A percentile compares a stretch with the other conserved stretches of the same genome.
Evolutionary conservation across 2,888 invertebrate species (phyloP).

Genomic region (Congeria kusceri): DNA sequence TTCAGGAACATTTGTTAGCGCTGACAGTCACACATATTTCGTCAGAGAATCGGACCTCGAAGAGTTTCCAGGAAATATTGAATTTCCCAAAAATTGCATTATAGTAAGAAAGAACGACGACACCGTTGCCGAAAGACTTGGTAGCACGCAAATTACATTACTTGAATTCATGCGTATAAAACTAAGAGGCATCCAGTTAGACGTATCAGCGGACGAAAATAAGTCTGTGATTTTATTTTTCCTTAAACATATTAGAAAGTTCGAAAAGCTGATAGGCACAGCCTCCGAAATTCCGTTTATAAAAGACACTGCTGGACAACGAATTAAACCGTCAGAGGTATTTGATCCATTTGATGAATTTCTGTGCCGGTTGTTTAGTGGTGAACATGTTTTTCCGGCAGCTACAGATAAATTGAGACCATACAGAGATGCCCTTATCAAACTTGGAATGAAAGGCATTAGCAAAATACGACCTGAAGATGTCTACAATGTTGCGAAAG

Average conservation of each 20-base stretch:
- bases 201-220: too few species aligned
- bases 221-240: constrained; percentile 35
- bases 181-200: too few species aligned
- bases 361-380: not conserved
- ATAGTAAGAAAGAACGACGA: too few species aligned
- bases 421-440: not conserved
- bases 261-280: constrained; percentile 10
- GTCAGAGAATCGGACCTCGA: too few species aligned
- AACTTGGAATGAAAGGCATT: constrained; percentile 1
- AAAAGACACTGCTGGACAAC: not conserved
- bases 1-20: too few species aligned
- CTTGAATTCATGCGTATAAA: too few species aligned
- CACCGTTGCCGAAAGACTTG: too few species aligned
- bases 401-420: not conserved
- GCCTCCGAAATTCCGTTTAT: constrained; percentile 36
- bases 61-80: too few species aligned
- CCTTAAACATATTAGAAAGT: constrained; percentile 14
- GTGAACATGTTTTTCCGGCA: constrained; percentile 3
- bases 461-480: not conserved
- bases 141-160: too few species aligned
- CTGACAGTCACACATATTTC: too few species aligned
- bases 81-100: too few species aligned
- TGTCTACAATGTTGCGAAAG: not conserved
- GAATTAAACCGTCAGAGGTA: constrained; percentile 36
- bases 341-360: constrained; percentile 40